Evolutionary conservation across 2,113 vertebrate genomes (phyloP).

Genomic region (Morone saxatilis): DNA sequence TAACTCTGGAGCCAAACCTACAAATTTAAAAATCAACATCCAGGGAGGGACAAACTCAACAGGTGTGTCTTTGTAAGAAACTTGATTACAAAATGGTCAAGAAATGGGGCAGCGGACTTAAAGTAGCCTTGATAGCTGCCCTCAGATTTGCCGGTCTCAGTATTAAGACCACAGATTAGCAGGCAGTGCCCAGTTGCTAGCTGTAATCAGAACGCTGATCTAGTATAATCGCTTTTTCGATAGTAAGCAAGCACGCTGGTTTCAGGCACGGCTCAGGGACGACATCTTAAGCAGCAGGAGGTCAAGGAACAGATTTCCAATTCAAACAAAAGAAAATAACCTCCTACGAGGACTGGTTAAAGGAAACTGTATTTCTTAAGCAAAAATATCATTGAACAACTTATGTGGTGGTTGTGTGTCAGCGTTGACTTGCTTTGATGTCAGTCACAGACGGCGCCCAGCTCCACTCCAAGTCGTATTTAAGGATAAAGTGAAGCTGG

Average conservation of each 20-base stretch:
- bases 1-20: not conserved
- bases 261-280: constrained; percentile 35
- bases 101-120: constrained; percentile 10
- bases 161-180: constrained; percentile 74
- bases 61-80: constrained; percentile 1
- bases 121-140: constrained; percentile 54
- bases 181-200: constrained; percentile 39
- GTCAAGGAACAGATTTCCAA: constrained; percentile 40
- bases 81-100: not conserved
- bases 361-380: not conserved
- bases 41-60: not conserved
- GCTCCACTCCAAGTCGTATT: constrained; percentile 16
- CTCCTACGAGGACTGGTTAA: constrained; percentile 1
- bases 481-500: constrained; percentile 38
- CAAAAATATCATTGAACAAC: constrained; percentile 5
- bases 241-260: constrained; percentile 55
- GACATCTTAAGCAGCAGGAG: constrained; percentile 54
- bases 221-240: constrained; percentile 69
- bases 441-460: constrained; percentile 14
- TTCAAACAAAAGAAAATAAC: constrained; percentile 8
- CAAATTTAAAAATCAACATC: constrained; percentile 2
- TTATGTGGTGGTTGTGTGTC: not conserved
- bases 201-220: constrained; percentile 76
- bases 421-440: constrained; percentile 42
- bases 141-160: constrained; percentile 60